Percentiles rank a stretch among this genome's conserved stretches.
These are phyloP conservation scores for Brachylomia viminalis DNA, from an alignment of 2,888 invertebrate genomes.

Conservation along the genomic window DNA sequence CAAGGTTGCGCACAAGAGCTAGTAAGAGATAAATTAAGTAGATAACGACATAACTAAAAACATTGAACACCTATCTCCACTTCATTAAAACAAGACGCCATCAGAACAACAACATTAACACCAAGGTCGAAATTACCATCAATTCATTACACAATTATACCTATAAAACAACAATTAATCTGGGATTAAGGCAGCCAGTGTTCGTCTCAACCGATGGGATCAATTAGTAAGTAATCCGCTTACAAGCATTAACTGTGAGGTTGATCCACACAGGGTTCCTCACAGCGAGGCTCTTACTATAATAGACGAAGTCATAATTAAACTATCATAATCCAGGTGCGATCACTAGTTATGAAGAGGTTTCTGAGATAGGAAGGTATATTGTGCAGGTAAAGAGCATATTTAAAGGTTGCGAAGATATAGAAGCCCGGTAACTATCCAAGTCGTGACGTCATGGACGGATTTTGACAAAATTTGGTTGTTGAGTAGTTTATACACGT, in stretches of 20 bases:
- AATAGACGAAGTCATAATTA: constrained; percentile 47
- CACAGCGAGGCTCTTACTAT: constrained; percentile 38
- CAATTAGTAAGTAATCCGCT: constrained; percentile 68
- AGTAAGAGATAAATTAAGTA: background rate
- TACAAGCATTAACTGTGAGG: constrained; percentile 49
- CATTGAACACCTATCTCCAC: background rate
- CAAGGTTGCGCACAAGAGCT: background rate
- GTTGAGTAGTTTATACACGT: too few relatives aligned
- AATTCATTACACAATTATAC: constrained; percentile 33
- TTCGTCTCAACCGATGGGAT: constrained; percentile 56
- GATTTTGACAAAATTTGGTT: too few relatives aligned
- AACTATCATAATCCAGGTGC: constrained; percentile 19
- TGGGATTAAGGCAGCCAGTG: constrained; percentile 52
- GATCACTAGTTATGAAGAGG: background rate
- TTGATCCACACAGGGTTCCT: constrained; percentile 45
- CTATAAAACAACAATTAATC: constrained; percentile 56
- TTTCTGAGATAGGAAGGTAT: background rate
- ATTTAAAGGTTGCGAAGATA: background rate
- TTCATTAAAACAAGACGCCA: too few relatives aligned
- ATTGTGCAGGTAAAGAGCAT: background rate
- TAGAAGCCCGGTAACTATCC: background rate
- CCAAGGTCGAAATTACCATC: constrained; percentile 4
- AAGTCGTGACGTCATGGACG: too few relatives aligned
- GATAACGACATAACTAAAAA: background rate
- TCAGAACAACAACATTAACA: too few relatives aligned